phyloP scores from a whole-genome alignment of 2,888 invertebrate genomes.

The Leptopilina syphax region DNA sequence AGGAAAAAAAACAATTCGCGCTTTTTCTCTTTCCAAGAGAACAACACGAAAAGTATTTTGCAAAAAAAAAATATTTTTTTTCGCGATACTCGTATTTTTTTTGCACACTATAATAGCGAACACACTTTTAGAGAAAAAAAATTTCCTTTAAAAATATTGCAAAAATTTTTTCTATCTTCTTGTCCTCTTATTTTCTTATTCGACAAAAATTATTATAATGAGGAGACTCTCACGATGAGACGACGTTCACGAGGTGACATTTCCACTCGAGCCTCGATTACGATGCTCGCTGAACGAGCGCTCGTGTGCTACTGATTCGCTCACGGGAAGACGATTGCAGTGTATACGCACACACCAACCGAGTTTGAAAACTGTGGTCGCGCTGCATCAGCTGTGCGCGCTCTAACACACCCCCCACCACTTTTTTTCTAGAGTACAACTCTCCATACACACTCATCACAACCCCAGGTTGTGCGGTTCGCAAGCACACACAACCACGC shows the following conservation, averaged over 20 bases:
- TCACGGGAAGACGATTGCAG: slow-evolving; percentile 73
- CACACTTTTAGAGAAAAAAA: neutral
- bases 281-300: slow-evolving; percentile 76
- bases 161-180: slow-evolving; percentile 21
- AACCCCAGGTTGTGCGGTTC: slow-evolving; percentile 55
- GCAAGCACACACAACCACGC: slow-evolving; percentile 67
- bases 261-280: slow-evolving; percentile 57
- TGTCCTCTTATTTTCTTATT: neutral
- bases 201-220: slow-evolving; percentile 8
- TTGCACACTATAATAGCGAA: neutral
- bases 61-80: too few relatives aligned
- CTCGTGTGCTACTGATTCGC: slow-evolving; percentile 75
- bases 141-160: too few relatives aligned
- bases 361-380: slow-evolving; percentile 59
- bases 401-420: slow-evolving; percentile 70
- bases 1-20: slow-evolving; percentile 20
- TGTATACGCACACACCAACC: slow-evolving; percentile 77
- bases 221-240: slow-evolving; percentile 64
- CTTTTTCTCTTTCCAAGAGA: neutral
- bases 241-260: slow-evolving; percentile 69
- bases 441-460: too few relatives aligned
- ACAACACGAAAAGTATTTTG: slow-evolving; percentile 20
- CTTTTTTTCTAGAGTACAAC: too few relatives aligned
- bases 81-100: neutral
- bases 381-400: slow-evolving; percentile 80